Base-by-base conservation (phyloP, 2,888 invertebrate genomes). In the Lochmaea crataegi region DNA sequence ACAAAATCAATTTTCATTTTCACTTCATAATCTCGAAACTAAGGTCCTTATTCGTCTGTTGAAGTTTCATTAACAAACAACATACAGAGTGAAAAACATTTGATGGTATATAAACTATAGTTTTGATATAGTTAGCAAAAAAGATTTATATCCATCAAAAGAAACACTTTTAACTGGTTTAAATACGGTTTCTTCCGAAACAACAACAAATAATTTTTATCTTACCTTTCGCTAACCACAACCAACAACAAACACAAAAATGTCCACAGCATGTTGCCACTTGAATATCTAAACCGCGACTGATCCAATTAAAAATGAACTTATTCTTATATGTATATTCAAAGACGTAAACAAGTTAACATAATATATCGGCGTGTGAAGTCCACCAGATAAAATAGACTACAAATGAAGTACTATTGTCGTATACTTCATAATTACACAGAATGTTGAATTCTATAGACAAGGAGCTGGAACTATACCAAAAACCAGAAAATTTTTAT, bases 281-380 rank as follows among this genome's bases (percentile, higher is more conserved):
- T 48, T 6, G 45, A 45, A 42, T 70, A 56, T 22, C 70, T 26
- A n/a, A 56, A 70, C 64, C 64, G 70, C 56, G 12, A 70, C 57
- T 70, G 70, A 65, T 57, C 12, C 64, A 45, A 64, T 64, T 69
- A 69, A 68, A 63, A 53, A 10, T 18, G 6, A 18, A 26, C 57
- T 70, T 70, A 70, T 56, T 70, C 32, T 70, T 70, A 70, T 70
- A 45, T 45, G 45, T 45, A 64, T 65, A 64, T 64, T 57, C 57
- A 64, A 70, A 65, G 42, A 45, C 42, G 32, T 22, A 22, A 53
- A 64, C 32, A 42, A 56, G 16, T n/a, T 1, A n/a, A n/a, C n/a
- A n/a, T 41, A 41, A 70, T 38, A 64, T 57, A 69, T 69, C n/a
- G 22, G 56, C 42, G 11, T 69, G 41, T 41, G 57, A 42, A 61